Evolutionary conservation across 2,888 invertebrate genomes (phyloP).

Genomic region (Argyresthia albistria): DNA sequence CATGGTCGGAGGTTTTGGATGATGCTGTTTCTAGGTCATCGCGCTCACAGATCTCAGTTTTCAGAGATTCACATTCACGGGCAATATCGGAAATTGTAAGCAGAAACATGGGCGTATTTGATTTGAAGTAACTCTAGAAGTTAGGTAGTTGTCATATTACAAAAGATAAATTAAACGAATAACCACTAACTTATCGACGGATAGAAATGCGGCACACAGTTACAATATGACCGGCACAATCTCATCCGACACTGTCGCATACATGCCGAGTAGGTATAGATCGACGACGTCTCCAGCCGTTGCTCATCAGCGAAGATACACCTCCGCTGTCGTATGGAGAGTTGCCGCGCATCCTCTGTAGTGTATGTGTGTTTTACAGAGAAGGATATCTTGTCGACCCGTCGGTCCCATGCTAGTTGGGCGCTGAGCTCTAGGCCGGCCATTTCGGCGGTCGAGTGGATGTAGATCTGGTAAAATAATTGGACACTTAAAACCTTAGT

Average conservation of each 20-base stretch:
- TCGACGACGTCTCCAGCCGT: slow-evolving; percentile 69
- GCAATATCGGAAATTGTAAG: too few relatives aligned
- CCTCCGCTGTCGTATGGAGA: slow-evolving; percentile 76
- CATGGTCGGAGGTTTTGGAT: too few relatives aligned
- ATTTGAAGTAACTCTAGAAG: too few relatives aligned
- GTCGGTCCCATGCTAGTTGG: slow-evolving; percentile 79
- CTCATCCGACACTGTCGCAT: slow-evolving; percentile 83
- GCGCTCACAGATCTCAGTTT: too few relatives aligned
- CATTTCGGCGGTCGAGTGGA: slow-evolving; percentile 79
- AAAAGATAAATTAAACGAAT: too few relatives aligned
- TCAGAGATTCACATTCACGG: too few relatives aligned
- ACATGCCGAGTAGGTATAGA: slow-evolving; percentile 82
- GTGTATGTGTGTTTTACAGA: slow-evolving; percentile 85
- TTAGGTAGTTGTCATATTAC: too few relatives aligned
- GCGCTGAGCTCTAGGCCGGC: slow-evolving; percentile 78
- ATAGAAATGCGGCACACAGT: slow-evolving; percentile 82
- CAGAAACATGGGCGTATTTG: too few relatives aligned
- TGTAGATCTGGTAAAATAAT: slow-evolving; percentile 58
- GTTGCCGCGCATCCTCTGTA: slow-evolving; percentile 79
- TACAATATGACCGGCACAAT: slow-evolving; percentile 73
- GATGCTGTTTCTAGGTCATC: too few relatives aligned
- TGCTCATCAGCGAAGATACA: slow-evolving; percentile 82
- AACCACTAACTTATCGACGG: slow-evolving; percentile 25
- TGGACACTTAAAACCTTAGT: too few relatives aligned
- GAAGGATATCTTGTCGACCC: slow-evolving; percentile 74